Evolutionary conservation across 2,113 vertebrate species (phyloP), one percentile per base, ranked within the genome.

Genomic region (Serinus canaria): DNA sequence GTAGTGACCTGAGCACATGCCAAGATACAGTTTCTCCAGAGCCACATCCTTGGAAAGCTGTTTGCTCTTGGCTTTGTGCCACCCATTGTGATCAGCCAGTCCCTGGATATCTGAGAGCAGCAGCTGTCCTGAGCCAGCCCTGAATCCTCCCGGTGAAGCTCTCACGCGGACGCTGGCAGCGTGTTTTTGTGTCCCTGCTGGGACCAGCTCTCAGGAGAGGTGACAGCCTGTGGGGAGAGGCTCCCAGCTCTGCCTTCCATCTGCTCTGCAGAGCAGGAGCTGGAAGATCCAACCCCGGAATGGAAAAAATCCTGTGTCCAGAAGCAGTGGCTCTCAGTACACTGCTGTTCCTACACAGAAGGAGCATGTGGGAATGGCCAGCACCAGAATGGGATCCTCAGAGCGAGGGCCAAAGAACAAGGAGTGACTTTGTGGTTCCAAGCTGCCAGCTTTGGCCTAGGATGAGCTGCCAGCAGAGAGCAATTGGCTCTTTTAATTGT

Each of bases 101-200:
- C 52, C 59, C 39, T 58, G 50, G 56, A 33, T 74, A n/a, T 79
- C 37, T 2, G 37, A 66, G 69, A 84, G 28, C 30, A 44, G 81
- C 37, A 19, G 72, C 0, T 50, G 89, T 59, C 31, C 47, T 0
- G 0, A 0, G 3, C 41, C 75, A 73, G 52, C 74, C 49, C 37
- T 10, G 3, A 18, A 3, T 35, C 21, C 3, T 58, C 31, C 5
- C 0, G 0, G 14, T n/a, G 13, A n/a, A 67, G 75, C 69, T 25
- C 47, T 76, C 19, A 1, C 0, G 0, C 59, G 58, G 79, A 53
- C 53, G 50, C 72, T 88, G 85, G 78, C 79, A 76, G 44, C 3
- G 2, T 52, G 22, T 7, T 33, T 80, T 27, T 55, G 39, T 82
- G 66, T 39, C 56, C 53, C 35, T 62, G 41, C 35, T 60, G 90